phyloP scores from a whole-genome alignment of 2,888 invertebrate species.

The Acronicta leporina region DNA sequence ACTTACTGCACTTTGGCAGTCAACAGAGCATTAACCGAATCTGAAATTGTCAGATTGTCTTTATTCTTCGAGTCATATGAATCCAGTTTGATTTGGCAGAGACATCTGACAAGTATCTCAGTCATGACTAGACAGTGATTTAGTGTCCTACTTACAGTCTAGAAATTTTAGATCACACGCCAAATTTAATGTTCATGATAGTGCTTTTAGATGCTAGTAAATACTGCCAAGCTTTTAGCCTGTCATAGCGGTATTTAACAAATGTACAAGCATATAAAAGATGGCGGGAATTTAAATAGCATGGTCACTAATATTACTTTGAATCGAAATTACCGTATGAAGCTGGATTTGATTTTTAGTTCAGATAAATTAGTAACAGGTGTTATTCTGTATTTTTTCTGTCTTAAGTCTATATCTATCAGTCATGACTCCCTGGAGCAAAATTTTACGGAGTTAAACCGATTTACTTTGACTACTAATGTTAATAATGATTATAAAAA shows the following conservation, averaged over 20 bases:
- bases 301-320: neutral
- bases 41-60: no score
- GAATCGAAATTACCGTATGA: no score
- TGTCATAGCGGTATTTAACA: constrained; percentile 33
- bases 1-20: no score
- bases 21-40: no score
- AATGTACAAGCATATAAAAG: constrained; percentile 36
- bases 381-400: no score
- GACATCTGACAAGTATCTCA: constrained; percentile 15
- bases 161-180: constrained; percentile 28
- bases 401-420: no score
- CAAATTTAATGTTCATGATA: constrained; percentile 48
- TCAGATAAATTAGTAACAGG: no score
- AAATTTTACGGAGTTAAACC: no score
- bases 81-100: constrained; percentile 16
- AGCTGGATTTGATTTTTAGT: no score
- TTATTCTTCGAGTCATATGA: neutral
- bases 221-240: constrained; percentile 43
- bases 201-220: constrained; percentile 39
- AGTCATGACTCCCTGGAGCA: no score
- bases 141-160: constrained; percentile 30
- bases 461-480: no score
- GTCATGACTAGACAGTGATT: constrained; percentile 37
- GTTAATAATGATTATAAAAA: no score
- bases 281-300: constrained; percentile 41